A percentile compares a stretch with the other conserved stretches of the same genome.
Conservation (phyloP, 2,888 invertebrate species). For the Pyrgus malvae region DNA sequence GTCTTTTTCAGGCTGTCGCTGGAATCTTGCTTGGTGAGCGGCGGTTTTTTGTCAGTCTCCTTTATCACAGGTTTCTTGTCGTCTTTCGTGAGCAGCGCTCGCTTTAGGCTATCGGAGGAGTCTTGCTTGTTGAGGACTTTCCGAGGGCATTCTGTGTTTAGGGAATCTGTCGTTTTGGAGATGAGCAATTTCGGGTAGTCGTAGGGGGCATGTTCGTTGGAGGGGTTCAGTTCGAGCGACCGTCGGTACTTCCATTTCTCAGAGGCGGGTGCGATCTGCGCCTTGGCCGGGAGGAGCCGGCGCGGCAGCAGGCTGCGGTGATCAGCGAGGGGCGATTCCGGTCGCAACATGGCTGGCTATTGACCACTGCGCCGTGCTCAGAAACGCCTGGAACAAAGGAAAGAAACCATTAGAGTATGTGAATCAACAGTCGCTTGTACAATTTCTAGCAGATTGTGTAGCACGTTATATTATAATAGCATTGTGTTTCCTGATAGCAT, state of each 20-base stretch:
- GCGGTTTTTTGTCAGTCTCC: slow-evolving; percentile 59
- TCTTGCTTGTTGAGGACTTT: slow-evolving; percentile 73
- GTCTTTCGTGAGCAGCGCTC: slow-evolving; percentile 66
- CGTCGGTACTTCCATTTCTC: slow-evolving; percentile 68
- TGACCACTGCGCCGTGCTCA: slow-evolving; percentile 54
- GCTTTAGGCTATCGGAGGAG: slow-evolving; percentile 70
- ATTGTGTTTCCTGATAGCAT: too few relatives aligned
- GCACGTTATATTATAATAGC: too few relatives aligned
- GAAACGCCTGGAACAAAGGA: slow-evolving; percentile 65
- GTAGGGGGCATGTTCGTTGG: slow-evolving; percentile 65
- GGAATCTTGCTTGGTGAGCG: slow-evolving; percentile 65
- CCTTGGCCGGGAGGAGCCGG: slow-evolving; percentile 71
- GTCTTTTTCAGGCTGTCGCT: slow-evolving; percentile 72
- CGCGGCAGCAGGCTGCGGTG: slow-evolving; percentile 76
- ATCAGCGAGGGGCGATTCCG: slow-evolving; percentile 79
- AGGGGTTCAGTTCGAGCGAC: slow-evolving; percentile 74
- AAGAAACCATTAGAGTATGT: background rate
- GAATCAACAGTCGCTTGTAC: background rate
- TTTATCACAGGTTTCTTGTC: slow-evolving; percentile 62
- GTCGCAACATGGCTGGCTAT: slow-evolving; percentile 72
- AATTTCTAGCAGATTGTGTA: too few relatives aligned
- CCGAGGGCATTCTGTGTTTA: slow-evolving; percentile 73
- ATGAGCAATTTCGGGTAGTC: slow-evolving; percentile 75
- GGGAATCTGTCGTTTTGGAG: slow-evolving; percentile 75
- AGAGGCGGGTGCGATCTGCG: slow-evolving; percentile 72